Percentiles rank a stretch among this genome's conserved stretches.
These are phyloP conservation scores for Blennius ocellaris DNA, from an alignment of 2,113 vertebrate species.

Conservation along the genomic window DNA sequence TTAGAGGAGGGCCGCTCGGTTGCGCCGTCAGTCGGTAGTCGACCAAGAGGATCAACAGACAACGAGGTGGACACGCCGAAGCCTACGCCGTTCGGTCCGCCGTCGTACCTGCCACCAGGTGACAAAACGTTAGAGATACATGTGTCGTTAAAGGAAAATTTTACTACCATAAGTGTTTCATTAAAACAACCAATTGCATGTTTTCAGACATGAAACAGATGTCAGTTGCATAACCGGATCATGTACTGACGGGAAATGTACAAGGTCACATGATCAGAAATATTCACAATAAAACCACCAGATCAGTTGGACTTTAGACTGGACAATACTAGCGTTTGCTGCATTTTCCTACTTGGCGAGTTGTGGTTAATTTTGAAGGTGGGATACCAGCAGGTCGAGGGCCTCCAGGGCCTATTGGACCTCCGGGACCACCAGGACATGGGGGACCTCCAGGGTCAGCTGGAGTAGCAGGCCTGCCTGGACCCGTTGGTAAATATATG, in stretches of 20 bases:
- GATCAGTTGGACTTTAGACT: not conserved
- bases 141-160: no score
- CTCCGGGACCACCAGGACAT: conserved; percentile 75
- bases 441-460: conserved; percentile 62
- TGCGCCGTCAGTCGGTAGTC: conserved; percentile 69
- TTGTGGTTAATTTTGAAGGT: no score
- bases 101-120: conserved; percentile 60
- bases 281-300: not conserved
- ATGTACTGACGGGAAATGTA: not conserved
- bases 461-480: conserved; percentile 83
- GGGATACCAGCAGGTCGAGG: conserved; percentile 53
- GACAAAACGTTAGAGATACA: not conserved
- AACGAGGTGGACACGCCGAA: conserved; percentile 85
- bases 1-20: conserved; percentile 77
- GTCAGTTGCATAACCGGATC: not conserved
- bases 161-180: no score
- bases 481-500: conserved; percentile 83
- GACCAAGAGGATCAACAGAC: conserved; percentile 80
- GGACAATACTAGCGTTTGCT: not conserved
- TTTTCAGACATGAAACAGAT: not conserved
- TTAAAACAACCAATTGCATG: not conserved
- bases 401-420: conserved; percentile 72
- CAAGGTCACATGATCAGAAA: not conserved
- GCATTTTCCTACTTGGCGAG: no score
- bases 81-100: conserved; percentile 83